Base-by-base conservation (phyloP, 2,113 vertebrate genomes). In the Romanogobio albipinnatus region DNA sequence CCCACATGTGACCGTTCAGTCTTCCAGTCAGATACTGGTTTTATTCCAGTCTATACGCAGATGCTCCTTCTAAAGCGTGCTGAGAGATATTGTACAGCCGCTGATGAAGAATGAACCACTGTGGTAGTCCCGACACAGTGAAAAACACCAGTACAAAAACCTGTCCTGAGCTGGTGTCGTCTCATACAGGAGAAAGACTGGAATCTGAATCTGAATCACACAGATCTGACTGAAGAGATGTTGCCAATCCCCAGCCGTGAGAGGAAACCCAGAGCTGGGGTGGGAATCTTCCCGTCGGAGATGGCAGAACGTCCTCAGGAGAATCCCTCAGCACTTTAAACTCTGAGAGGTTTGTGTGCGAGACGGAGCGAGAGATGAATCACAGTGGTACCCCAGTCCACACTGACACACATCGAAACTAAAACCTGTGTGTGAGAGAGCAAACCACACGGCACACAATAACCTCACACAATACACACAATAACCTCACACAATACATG, bases 61-160 rank as follows among this genome's bases (percentile, higher is more conserved):
- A 45, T 1, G 83, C 33, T 56, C 17, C 7, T 56, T 56, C 17
- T 19, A 3, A 83, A 75, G 2, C 10, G 0, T 13, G 43, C 29
- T 17, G 2, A 33, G 15, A 53, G 79, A 75, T 87, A 80, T 90
- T 90, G 89, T 85, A 76, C 82, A 56, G 78, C 3, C 14, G 22
- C 51, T 11, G 75, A n/a, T 45, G 39, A 11, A 15, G 13, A 66
- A 49, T 87, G 9, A 45, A 47, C 56, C 85, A 89, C 68, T 80
- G 88, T 89, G 88, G 36, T 73, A 73, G 0, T 56, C 76, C 1
- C 4, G 3, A 17, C 92, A 93, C 92, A 0, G 78, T 90, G 86
- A 90, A 71, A 90, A 82, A 66, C 0, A 0, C 0, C 85, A 61
- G 11, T 76, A 90, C 90, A 92, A 91, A 92, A 93, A 90, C 89